phyloP scores from a whole-genome alignment of 2,797 vertebrate species.

The Hybognathus amarus region DNA sequence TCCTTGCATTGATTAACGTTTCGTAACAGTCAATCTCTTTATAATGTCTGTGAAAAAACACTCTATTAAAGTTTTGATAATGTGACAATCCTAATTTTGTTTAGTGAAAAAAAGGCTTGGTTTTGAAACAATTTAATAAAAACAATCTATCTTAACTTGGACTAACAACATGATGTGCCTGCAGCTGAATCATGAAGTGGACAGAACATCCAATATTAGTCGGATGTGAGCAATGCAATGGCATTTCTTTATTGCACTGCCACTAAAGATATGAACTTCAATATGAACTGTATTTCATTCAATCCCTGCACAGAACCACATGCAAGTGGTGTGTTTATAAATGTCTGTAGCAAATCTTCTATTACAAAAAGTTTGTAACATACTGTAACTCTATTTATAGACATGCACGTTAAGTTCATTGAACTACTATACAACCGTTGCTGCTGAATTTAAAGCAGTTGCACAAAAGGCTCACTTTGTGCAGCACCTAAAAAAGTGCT shows the following conservation, averaged over 20 bases:
- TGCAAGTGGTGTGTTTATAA: background rate
- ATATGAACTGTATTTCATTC: background rate
- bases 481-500: background rate
- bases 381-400: background rate
- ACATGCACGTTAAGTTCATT: background rate
- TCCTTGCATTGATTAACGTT: background rate
- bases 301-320: slow-evolving; percentile 16
- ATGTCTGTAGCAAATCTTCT: background rate
- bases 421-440: background rate
- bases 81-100: background rate
- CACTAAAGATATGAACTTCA: background rate
- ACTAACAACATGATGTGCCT: background rate
- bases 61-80: background rate
- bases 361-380: background rate
- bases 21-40: background rate
- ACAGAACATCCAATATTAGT: background rate
- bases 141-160: background rate
- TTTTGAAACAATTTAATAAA: background rate
- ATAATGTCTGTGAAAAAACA: background rate
- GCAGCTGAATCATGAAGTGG: background rate
- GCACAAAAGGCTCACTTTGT: background rate
- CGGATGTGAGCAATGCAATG: background rate
- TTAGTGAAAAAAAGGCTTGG: background rate
- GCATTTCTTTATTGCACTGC: background rate
- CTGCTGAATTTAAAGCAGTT: background rate